phyloP scores from a whole-genome alignment of 2,888 invertebrate genomes.

The Dynastes grantii region DNA sequence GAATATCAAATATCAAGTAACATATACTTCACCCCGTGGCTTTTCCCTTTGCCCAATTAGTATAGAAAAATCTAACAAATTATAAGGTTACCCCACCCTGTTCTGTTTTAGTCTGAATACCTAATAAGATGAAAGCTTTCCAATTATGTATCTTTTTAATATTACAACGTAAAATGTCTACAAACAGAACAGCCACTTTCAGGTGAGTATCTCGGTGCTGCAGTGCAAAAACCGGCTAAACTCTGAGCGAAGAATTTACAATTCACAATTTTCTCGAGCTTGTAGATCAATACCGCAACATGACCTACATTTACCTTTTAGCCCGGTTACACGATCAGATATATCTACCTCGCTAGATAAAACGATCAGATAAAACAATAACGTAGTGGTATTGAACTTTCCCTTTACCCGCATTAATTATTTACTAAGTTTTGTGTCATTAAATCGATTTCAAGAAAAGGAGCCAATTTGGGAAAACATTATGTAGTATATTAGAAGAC shows the following conservation, averaged over 20 bases:
- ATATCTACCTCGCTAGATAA: not conserved
- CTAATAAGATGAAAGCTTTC: not conserved
- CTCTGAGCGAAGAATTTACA: constrained; percentile 25
- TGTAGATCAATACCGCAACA: constrained; percentile 44
- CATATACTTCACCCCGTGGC: too few relatives aligned
- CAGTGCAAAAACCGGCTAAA: not conserved
- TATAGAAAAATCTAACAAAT: too few relatives aligned
- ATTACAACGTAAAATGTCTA: not conserved
- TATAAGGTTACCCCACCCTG: too few relatives aligned
- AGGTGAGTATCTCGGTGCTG: not conserved
- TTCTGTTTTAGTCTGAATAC: too few relatives aligned
- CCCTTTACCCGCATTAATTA: too few relatives aligned
- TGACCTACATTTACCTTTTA: constrained; percentile 46
- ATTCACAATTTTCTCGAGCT: constrained; percentile 36
- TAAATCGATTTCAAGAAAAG: too few relatives aligned
- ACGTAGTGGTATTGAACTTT: not conserved
- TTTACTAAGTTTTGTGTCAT: too few relatives aligned
- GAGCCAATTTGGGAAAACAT: too few relatives aligned
- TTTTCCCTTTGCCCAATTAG: too few relatives aligned
- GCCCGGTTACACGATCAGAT: constrained; percentile 21
- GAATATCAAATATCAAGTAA: too few relatives aligned
- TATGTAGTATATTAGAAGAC: too few relatives aligned
- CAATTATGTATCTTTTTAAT: not conserved
- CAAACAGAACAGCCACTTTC: not conserved
- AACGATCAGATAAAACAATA: not conserved